A percentile compares a stretch with the other conserved stretches of the same genome.
phyloP scores from a whole-genome alignment of 1,140 invertebrate species.

The Neoseiulus cucumeris region DNA sequence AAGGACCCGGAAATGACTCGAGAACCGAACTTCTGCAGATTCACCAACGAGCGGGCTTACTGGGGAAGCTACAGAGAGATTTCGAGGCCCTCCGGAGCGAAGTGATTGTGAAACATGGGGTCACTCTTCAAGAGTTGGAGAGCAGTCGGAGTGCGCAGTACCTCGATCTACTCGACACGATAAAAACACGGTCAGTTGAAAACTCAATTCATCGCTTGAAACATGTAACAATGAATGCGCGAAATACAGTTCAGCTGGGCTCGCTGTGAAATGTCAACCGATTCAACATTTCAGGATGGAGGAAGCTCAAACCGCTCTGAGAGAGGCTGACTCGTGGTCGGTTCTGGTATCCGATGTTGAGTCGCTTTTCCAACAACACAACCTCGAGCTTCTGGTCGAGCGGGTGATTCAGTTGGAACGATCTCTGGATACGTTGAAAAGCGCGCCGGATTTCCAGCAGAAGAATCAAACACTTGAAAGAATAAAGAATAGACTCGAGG shows the following conservation, averaged over 20 bases:
- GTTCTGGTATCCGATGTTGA: conserved; percentile 1
- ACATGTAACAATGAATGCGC: no score
- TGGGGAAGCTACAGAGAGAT: background rate
- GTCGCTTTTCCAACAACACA: background rate
- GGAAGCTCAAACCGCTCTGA: background rate
- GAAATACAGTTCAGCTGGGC: no score
- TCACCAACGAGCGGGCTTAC: background rate
- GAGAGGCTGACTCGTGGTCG: conserved; percentile 1
- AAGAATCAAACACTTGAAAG: background rate
- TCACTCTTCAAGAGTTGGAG: background rate
- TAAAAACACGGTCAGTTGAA: background rate
- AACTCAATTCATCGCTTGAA: background rate
- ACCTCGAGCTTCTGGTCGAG: background rate
- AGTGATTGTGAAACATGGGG: background rate
- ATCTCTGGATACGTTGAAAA: background rate
- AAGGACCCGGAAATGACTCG: background rate
- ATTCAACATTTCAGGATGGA: conserved; percentile 9
- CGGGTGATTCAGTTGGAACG: background rate
- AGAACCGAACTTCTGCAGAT: background rate
- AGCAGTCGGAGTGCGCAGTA: background rate
- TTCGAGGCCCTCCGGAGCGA: background rate
- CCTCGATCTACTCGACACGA: background rate
- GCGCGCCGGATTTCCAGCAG: background rate
- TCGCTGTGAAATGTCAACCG: no score
- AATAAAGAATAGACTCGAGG: background rate